Percentiles rank a stretch among this genome's conserved stretches.
Evolutionary conservation across 2,113 vertebrate species (phyloP).

Genomic region (Macroglossus sobrinus): DNA sequence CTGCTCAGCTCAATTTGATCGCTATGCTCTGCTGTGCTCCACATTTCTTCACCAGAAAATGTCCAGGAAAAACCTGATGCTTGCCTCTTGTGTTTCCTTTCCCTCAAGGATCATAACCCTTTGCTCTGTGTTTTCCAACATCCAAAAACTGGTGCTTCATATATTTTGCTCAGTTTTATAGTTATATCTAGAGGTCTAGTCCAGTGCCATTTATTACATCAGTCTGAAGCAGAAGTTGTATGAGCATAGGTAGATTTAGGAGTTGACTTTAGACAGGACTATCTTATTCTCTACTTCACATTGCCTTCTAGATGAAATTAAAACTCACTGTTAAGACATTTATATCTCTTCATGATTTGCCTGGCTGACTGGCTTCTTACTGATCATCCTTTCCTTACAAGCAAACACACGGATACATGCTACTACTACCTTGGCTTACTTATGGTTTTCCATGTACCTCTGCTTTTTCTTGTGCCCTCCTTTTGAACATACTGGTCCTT

Average conservation of each 20-base stretch:
- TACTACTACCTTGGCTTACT: not conserved
- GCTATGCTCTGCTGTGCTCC: not conserved
- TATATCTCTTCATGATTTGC: not conserved
- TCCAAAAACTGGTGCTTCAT: not conserved
- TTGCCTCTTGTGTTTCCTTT: not conserved
- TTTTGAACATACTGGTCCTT: not conserved
- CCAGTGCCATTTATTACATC: not conserved
- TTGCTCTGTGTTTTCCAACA: not conserved
- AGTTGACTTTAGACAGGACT: not conserved
- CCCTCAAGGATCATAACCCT: not conserved
- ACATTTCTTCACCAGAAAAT: not conserved
- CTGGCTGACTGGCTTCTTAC: not conserved
- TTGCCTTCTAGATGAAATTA: not conserved
- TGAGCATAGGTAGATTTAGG: not conserved
- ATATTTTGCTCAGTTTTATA: not conserved
- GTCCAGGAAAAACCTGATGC: not conserved
- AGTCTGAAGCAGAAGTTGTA: not conserved
- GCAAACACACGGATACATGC: not conserved
- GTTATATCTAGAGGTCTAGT: not conserved
- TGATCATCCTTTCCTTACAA: not conserved
- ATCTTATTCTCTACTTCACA: not conserved
- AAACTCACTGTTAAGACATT: not conserved
- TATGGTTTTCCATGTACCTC: not conserved
- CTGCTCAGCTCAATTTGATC: not conserved
- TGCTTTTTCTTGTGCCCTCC: not conserved